These are phyloP conservation scores for Diaperis boleti DNA, from an alignment of 2,888 invertebrate species.

Conservation along the genomic window DNA sequence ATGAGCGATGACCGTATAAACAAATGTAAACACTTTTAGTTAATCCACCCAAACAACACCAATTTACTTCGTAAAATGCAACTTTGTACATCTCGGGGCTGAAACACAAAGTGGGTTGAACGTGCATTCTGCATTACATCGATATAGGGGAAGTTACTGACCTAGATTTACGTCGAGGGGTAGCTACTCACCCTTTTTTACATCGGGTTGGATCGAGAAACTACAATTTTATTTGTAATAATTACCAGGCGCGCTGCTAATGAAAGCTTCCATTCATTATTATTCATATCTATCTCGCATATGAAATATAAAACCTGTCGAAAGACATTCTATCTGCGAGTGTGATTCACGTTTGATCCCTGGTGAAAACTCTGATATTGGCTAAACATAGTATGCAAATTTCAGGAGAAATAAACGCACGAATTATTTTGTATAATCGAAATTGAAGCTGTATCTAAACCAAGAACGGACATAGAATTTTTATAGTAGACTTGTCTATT, in stretches of 20 bases:
- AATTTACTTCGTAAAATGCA: no score
- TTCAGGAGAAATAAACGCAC: no score
- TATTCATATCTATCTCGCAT: slow-evolving; percentile 1
- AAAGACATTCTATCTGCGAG: neutral
- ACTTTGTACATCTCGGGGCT: no score
- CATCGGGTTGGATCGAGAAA: no score
- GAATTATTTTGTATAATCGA: no score
- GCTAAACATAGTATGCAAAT: no score
- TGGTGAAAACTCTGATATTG: no score
- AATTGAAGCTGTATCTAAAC: no score
- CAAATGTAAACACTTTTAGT: slow-evolving; percentile 11
- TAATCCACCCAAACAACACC: no score
- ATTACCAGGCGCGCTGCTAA: neutral
- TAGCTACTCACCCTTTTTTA: slow-evolving; percentile 34
- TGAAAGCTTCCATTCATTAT: neutral
- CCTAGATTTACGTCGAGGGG: slow-evolving; percentile 37
- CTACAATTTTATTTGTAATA: neutral
- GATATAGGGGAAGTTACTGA: slow-evolving; percentile 43
- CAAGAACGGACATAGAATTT: no score
- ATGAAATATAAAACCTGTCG: slow-evolving; percentile 3
- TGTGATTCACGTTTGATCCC: neutral
- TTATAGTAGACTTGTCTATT: no score
- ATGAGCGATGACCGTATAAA: neutral
- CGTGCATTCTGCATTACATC: slow-evolving; percentile 36
- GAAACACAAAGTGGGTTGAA: slow-evolving; percentile 40